Evolutionary conservation across 2,113 vertebrate species (phyloP).

Genomic region (Colossoma macropomum): DNA sequence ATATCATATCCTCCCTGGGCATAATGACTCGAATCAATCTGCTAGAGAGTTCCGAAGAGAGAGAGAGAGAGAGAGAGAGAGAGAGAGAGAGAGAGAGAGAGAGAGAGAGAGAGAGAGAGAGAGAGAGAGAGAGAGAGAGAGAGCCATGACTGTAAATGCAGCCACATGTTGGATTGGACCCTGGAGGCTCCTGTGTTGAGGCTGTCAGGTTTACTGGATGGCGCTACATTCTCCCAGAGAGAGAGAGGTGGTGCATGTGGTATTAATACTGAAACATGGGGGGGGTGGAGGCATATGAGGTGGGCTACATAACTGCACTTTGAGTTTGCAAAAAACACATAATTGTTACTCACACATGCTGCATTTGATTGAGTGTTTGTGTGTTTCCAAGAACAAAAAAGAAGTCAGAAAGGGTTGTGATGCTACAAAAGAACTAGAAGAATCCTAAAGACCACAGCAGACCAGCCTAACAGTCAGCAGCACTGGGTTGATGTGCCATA

Average conservation of each 20-base stretch:
- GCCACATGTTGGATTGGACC: slow-evolving; percentile 57
- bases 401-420: background rate
- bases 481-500: background rate
- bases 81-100: slow-evolving; percentile 19
- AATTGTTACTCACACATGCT: slow-evolving; percentile 28
- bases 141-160: slow-evolving; percentile 21
- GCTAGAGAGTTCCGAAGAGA: background rate
- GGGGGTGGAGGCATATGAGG: slow-evolving; percentile 38
- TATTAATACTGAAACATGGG: slow-evolving; percentile 53
- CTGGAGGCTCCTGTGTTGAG: slow-evolving; percentile 37
- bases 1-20: slow-evolving; percentile 34
- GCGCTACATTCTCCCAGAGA: slow-evolving; percentile 27
- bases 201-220: slow-evolving; percentile 54
- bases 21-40: slow-evolving; percentile 41
- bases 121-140: slow-evolving; percentile 9
- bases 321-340: slow-evolving; percentile 43
- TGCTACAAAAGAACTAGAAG: background rate
- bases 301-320: slow-evolving; percentile 39
- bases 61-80: background rate
- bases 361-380: slow-evolving; percentile 3
- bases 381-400: slow-evolving; percentile 1
- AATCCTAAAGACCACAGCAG: background rate
- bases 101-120: slow-evolving; percentile 11
- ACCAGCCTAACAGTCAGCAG: background rate
- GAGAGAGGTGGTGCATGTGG: slow-evolving; percentile 38